These are phyloP conservation scores for Stegana nigrithorax DNA, from an alignment of 2,888 invertebrate genomes.

Conservation along the genomic window DNA sequence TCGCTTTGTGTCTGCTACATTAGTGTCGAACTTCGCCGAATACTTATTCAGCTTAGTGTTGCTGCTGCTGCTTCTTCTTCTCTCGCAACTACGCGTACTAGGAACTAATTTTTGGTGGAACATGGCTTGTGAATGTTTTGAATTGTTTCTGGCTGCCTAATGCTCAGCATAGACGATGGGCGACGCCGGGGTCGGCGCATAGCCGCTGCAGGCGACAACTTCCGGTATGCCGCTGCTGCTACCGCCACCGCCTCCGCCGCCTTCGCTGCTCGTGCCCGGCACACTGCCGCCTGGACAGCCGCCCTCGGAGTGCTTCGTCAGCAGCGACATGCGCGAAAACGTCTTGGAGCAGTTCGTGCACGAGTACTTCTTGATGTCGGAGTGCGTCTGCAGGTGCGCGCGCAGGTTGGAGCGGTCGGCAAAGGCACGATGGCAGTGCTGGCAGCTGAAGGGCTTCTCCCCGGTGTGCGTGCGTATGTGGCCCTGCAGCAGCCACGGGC, in stretches of 20 bases:
- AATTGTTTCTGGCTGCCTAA: conserved; percentile 31
- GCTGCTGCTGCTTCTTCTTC: not conserved
- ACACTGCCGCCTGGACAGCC: conserved; percentile 76
- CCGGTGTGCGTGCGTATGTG: conserved; percentile 98
- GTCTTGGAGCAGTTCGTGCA: conserved; percentile 94
- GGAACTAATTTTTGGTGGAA: conserved; percentile 69
- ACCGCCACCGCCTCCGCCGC: not conserved
- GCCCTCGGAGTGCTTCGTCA: conserved; percentile 93
- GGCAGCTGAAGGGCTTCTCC: conserved; percentile 97
- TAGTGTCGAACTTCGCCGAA: not conserved
- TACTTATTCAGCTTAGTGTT: no score
- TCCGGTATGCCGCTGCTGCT: conserved; percentile 1
- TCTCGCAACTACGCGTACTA: conserved; percentile 35
- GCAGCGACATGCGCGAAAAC: conserved; percentile 95
- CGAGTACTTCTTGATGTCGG: conserved; percentile 97
- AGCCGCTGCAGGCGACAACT: conserved; percentile 36
- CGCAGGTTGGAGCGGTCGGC: conserved; percentile 96
- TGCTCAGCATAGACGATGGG: conserved; percentile 55
- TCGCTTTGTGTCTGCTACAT: not conserved
- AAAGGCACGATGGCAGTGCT: conserved; percentile 94
- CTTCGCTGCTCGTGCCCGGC: not conserved
- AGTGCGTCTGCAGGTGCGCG: conserved; percentile 97
- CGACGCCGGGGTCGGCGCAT: conserved; percentile 10
- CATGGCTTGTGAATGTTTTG: conserved; percentile 50
- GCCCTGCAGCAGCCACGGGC: conserved; percentile 97